Conservation (phyloP, 2,888 invertebrate species). For the Nomada fucata region DNA sequence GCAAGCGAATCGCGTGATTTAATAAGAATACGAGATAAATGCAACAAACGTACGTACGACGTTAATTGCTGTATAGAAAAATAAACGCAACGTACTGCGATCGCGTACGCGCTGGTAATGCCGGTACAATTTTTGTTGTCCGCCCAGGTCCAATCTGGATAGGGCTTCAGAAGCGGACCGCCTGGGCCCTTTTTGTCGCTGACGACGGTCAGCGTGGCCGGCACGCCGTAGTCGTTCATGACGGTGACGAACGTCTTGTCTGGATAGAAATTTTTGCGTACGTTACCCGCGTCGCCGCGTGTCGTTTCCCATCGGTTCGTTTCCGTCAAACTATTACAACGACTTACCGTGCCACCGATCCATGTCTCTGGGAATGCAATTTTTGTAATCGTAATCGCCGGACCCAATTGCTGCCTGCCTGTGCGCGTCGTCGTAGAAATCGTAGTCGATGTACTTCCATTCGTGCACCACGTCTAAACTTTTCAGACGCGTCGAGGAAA, state of each 20-base stretch:
- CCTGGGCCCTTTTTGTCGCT: conserved; percentile 80
- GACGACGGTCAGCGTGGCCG: conserved; percentile 88
- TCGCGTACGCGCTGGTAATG: conserved; percentile 88
- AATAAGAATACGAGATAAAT: no score
- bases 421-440: conserved; percentile 86
- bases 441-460: conserved; percentile 91
- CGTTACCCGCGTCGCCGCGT: not conserved
- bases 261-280: not conserved
- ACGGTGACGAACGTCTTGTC: conserved; percentile 87
- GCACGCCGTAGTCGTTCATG: conserved; percentile 88
- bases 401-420: conserved; percentile 86
- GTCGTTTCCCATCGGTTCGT: no score
- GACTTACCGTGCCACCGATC: no score
- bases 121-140: conserved; percentile 87
- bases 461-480: conserved; percentile 85
- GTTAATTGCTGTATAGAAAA: no score
- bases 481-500: no score
- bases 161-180: conserved; percentile 86
- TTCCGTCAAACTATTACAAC: not conserved
- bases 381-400: conserved; percentile 78
- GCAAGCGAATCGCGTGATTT: not conserved
- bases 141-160: conserved; percentile 88
- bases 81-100: no score
- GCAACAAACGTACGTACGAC: no score
- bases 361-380: conserved; percentile 70